phyloP scores from a whole-genome alignment of 1,140 invertebrate genomes.

The Drosophila nigrodunni region DNA sequence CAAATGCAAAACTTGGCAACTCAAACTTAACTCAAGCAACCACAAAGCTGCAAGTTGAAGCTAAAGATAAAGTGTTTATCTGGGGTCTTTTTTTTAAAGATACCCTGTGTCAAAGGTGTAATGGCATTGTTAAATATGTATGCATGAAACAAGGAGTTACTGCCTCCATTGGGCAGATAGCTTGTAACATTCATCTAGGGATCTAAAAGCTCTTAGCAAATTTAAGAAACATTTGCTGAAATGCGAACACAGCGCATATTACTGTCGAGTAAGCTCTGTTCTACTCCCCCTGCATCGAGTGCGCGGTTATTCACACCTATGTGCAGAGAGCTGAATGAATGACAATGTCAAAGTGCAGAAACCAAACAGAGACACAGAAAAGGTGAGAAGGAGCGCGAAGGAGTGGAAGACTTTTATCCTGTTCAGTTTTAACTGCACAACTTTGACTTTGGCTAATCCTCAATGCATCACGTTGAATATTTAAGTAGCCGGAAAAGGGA shows the following conservation, averaged over 20 bases:
- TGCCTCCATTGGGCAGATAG: no score
- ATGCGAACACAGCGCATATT: no score
- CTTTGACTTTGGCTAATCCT: slow-evolving; percentile 59
- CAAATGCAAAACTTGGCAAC: slow-evolving; percentile 50
- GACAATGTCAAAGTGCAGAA: slow-evolving; percentile 39
- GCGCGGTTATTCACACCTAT: slow-evolving; percentile 77
- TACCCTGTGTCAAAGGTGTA: no score
- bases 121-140: no score
- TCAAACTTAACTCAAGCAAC: slow-evolving; percentile 30
- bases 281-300: slow-evolving; percentile 16
- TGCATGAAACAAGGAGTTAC: no score
- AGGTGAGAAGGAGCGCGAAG: background rate
- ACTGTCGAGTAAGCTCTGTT: background rate
- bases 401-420: slow-evolving; percentile 2
- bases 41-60: slow-evolving; percentile 23
- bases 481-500: slow-evolving; percentile 31
- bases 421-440: slow-evolving; percentile 20
- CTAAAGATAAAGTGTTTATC: slow-evolving; percentile 51
- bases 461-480: slow-evolving; percentile 33
- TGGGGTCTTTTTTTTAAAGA: slow-evolving; percentile 14
- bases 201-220: no score
- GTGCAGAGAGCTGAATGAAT: slow-evolving; percentile 31
- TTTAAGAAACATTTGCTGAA: no score
- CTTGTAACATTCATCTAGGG: no score
- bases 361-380: slow-evolving; percentile 9